Percentiles rank a stretch among this genome's conserved stretches.
Conservation (phyloP, 1,140 invertebrate species). For the Rhynchophorus ferrugineus region DNA sequence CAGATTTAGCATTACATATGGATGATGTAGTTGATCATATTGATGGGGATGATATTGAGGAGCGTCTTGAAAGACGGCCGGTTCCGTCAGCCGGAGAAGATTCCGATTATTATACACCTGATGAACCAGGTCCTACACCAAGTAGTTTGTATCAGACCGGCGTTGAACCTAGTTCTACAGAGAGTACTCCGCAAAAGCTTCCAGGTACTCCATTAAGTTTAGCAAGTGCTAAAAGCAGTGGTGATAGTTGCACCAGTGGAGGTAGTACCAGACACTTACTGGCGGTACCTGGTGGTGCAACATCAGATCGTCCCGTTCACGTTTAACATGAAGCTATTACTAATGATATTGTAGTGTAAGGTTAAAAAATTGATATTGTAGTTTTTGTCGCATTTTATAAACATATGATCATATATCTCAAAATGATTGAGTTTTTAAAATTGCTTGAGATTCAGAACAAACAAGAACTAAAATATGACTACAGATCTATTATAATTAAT, state of each 20-base stretch:
- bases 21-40: conserved; percentile 47
- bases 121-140: conserved; percentile 55
- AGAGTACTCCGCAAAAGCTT: conserved; percentile 37
- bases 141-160: conserved; percentile 26
- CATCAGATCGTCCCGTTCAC: conserved; percentile 11
- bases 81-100: conserved; percentile 48
- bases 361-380: too few relatives aligned
- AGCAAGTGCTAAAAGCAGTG: conserved; percentile 59
- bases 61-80: conserved; percentile 16
- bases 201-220: conserved; percentile 57
- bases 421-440: too few relatives aligned
- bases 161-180: conserved; percentile 29
- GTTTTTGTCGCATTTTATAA: too few relatives aligned
- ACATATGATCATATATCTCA: too few relatives aligned
- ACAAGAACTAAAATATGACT: too few relatives aligned
- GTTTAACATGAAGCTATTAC: too few relatives aligned
- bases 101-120: conserved; percentile 65
- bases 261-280: conserved; percentile 61
- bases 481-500: too few relatives aligned
- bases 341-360: too few relatives aligned
- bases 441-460: too few relatives aligned
- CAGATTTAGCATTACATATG: conserved; percentile 39
- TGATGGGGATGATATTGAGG: conserved; percentile 47
- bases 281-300: conserved; percentile 36
- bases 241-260: conserved; percentile 63